A percentile compares a stretch with the other conserved stretches of the same genome.
phyloP scores from a whole-genome alignment of 2,113 vertebrate species.

The Panthera leo region DNA sequence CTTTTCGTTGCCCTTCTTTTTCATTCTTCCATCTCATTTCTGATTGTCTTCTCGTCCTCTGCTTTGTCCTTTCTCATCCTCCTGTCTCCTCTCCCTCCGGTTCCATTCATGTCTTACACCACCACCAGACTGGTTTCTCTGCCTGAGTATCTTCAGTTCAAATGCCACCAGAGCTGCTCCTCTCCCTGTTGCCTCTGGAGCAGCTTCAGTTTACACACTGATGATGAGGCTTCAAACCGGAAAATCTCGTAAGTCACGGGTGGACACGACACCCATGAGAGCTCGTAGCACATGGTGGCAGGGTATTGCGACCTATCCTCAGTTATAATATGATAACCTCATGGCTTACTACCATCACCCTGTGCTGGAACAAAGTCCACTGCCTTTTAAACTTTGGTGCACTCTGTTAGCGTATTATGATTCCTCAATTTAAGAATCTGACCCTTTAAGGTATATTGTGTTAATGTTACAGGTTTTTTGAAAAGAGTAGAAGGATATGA shows the following conservation, averaged over 20 bases:
- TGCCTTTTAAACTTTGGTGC: neutral
- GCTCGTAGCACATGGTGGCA: neutral
- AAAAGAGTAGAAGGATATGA: neutral
- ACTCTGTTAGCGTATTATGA: conserved; percentile 42
- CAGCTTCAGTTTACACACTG: conserved; percentile 69
- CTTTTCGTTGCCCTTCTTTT: neutral
- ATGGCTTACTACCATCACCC: fast-evolving
- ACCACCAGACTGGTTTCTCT: conserved; percentile 75
- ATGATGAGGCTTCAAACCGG: conserved; percentile 68
- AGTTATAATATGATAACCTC: neutral
- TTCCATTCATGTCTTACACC: neutral
- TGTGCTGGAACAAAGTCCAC: neutral
- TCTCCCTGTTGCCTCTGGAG: conserved; percentile 78
- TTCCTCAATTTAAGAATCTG: conserved; percentile 32
- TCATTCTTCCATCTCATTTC: neutral
- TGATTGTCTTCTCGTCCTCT: neutral
- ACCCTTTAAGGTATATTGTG: neutral
- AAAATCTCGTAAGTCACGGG: conserved; percentile 74
- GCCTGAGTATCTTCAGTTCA: conserved; percentile 73
- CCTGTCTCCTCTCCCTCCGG: neutral
- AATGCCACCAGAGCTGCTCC: conserved; percentile 74
- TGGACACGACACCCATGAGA: neutral
- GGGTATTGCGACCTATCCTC: neutral
- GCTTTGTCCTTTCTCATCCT: neutral
- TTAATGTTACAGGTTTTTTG: neutral